Percentiles rank a stretch among this genome's conserved stretches.
These are phyloP conservation scores for Aptenodytes forsteri DNA, from an alignment of 2,113 vertebrate species.

Conservation along the genomic window DNA sequence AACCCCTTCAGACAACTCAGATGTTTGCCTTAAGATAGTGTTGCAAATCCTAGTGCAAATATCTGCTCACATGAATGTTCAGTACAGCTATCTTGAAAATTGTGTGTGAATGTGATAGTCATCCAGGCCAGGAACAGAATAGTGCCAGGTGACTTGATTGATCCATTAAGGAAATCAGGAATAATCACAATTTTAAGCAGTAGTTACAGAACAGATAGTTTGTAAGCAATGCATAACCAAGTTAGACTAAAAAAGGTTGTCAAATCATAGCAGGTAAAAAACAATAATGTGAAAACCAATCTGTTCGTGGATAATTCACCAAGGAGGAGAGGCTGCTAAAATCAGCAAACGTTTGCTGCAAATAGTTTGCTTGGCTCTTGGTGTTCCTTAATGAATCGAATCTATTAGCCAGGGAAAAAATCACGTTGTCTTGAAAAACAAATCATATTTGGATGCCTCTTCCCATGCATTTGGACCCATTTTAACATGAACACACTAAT, in stretches of 20 bases:
- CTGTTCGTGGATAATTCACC: not conserved
- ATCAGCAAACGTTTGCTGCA: not conserved
- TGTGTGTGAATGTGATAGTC: not conserved
- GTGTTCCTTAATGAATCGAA: constrained; percentile 28
- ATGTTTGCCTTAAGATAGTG: constrained; percentile 35
- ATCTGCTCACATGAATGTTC: not conserved
- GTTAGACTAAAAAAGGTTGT: not conserved
- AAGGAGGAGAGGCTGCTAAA: not conserved
- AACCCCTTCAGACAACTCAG: constrained; percentile 36
- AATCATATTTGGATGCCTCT: constrained; percentile 21
- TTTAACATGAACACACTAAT: constrained; percentile 4
- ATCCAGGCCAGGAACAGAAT: not conserved
- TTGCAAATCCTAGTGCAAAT: constrained; percentile 52
- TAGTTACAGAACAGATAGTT: not conserved
- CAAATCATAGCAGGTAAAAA: not conserved
- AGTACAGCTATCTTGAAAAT: not conserved
- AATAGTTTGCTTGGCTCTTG: not conserved
- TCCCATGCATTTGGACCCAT: not conserved
- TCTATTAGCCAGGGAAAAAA: constrained; percentile 28
- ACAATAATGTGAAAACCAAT: not conserved
- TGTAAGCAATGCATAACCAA: not conserved
- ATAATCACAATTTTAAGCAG: not conserved
- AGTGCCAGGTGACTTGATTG: not conserved
- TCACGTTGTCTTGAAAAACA: constrained; percentile 5
- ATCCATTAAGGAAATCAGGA: not conserved